Conservation (phyloP, 2,797 vertebrate genomes). For the Hozukius guyotensis region DNA sequence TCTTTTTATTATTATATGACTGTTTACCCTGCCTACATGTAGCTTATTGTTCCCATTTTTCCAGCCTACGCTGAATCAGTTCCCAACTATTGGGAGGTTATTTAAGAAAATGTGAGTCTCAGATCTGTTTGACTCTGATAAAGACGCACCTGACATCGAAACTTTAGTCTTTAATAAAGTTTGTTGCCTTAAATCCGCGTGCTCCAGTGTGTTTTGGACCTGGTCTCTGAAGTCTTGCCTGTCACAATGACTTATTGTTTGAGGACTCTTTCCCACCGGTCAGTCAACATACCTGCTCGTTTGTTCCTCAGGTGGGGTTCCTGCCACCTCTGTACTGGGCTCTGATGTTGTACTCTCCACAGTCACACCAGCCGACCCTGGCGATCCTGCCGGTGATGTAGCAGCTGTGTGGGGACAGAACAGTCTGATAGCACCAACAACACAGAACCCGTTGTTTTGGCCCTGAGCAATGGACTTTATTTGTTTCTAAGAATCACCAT, state of each 20-base stretch:
- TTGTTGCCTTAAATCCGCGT: too few species aligned
- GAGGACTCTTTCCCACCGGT: neutral
- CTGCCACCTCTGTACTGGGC: conserved; percentile 76
- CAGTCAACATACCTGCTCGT: conserved; percentile 81
- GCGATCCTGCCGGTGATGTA: conserved; percentile 78
- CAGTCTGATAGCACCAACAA: conserved; percentile 11
- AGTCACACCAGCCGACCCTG: conserved; percentile 70
- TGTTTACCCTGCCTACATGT: too few species aligned
- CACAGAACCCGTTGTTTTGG: conserved; percentile 13
- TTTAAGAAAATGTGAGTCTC: too few species aligned
- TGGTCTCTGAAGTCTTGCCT: too few species aligned
- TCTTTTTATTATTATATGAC: too few species aligned
- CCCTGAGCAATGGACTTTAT: neutral
- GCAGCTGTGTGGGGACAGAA: conserved; percentile 73
- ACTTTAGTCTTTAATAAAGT: too few species aligned
- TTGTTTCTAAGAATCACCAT: neutral
- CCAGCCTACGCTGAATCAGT: too few species aligned
- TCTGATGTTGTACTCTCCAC: conserved; percentile 78
- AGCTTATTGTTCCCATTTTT: too few species aligned
- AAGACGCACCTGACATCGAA: too few species aligned
- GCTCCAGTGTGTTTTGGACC: too few species aligned
- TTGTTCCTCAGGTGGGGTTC: conserved; percentile 81
- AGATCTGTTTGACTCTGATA: too few species aligned
- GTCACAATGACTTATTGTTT: neutral
- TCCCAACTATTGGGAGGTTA: too few species aligned